phyloP scores from a whole-genome alignment of 2,113 vertebrate genomes.

The Cinclus cinclus region DNA sequence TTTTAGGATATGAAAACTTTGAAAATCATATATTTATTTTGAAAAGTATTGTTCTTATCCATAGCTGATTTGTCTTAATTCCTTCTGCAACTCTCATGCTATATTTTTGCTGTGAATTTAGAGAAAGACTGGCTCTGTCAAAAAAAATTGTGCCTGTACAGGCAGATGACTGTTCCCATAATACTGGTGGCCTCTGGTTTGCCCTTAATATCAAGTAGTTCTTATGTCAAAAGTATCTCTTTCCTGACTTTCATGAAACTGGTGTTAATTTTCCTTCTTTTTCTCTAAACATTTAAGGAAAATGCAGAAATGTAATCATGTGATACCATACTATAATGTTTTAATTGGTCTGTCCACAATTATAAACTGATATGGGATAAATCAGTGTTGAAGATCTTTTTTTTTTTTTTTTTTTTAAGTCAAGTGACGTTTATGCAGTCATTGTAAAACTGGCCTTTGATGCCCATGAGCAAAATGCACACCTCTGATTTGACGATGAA shows the following conservation, averaged over 20 bases:
- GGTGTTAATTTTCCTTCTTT: neutral
- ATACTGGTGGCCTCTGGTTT: neutral
- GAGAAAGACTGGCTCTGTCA: neutral
- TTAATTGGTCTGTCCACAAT: neutral
- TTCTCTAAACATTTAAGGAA: neutral
- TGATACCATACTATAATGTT: neutral
- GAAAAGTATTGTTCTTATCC: neutral
- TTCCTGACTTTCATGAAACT: neutral
- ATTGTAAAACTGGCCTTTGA: neutral
- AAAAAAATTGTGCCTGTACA: neutral
- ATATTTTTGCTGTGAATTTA: neutral
- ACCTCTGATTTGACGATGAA: neutral
- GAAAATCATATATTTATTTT: neutral
- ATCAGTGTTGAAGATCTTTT: neutral
- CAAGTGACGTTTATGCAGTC: neutral
- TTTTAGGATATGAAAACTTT: neutral
- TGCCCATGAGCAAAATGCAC: neutral
- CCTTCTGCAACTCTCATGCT: neutral
- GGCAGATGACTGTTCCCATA: neutral
- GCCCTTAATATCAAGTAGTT: neutral
- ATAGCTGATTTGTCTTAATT: neutral
- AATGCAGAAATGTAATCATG: neutral
- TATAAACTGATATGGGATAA: neutral
- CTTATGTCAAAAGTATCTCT: neutral
- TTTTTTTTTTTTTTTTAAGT: neutral